These are phyloP conservation scores for Epistrophella euchroma DNA, from an alignment of 2,888 invertebrate genomes.

Conservation along the genomic window DNA sequence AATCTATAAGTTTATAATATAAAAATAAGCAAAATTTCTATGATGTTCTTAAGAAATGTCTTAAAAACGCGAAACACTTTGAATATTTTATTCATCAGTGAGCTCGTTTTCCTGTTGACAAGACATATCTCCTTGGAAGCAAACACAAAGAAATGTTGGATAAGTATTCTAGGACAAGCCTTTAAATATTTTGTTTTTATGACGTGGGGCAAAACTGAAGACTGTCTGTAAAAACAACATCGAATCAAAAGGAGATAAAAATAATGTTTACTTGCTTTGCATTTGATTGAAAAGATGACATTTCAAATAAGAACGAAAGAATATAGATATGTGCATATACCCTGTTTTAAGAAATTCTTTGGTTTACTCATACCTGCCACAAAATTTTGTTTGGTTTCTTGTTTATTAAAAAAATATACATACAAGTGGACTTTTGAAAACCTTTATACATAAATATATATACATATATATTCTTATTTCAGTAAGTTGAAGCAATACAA, in stretches of 20 bases:
- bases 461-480: too few species aligned
- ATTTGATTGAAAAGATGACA: slow-evolving; percentile 46
- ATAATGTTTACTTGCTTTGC: slow-evolving; percentile 48
- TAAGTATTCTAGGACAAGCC: slow-evolving; percentile 55
- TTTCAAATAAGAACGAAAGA: slow-evolving; percentile 26
- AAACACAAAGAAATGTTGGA: slow-evolving; percentile 51
- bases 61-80: slow-evolving; percentile 54
- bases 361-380: neutral
- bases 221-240: slow-evolving; percentile 52
- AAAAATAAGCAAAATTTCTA: slow-evolving; percentile 33
- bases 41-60: slow-evolving; percentile 22
- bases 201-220: slow-evolving; percentile 41
- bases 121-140: slow-evolving; percentile 52
- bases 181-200: slow-evolving; percentile 50
- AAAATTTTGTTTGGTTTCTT: neutral
- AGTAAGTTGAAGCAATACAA: too few species aligned
- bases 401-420: neutral
- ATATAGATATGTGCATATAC: neutral
- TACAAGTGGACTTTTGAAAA: too few species aligned
- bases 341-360: neutral
- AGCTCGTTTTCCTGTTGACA: slow-evolving; percentile 51
- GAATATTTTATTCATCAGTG: slow-evolving; percentile 61
- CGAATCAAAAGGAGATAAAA: slow-evolving; percentile 34
- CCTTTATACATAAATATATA: too few species aligned
- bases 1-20: slow-evolving; percentile 19